Evolutionary conservation across 2,113 vertebrate species (phyloP).

Genomic region (Mobula birostris): DNA sequence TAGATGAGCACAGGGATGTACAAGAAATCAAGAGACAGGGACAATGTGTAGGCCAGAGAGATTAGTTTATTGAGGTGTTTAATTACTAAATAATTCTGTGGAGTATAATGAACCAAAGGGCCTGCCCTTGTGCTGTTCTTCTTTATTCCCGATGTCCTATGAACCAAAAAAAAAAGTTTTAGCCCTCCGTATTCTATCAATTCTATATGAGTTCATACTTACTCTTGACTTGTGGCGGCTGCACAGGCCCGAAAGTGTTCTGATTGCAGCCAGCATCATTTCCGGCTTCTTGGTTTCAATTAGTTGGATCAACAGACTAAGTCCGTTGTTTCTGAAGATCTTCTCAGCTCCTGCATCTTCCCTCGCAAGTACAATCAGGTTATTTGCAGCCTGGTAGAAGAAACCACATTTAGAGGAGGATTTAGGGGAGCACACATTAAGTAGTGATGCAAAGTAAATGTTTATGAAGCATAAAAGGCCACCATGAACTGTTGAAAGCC

Average conservation of each 20-base stretch:
- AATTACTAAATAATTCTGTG: too few species aligned
- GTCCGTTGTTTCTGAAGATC: slow-evolving; percentile 90
- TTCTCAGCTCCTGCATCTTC: slow-evolving; percentile 86
- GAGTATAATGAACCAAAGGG: too few species aligned
- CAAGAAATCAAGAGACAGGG: too few species aligned
- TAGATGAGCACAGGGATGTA: too few species aligned
- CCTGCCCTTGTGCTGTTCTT: too few species aligned
- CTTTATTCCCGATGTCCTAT: too few species aligned
- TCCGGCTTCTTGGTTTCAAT: slow-evolving; percentile 75
- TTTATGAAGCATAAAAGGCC: background rate
- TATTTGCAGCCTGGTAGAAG: slow-evolving; percentile 78
- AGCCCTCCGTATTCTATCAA: background rate
- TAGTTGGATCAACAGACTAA: slow-evolving; percentile 74
- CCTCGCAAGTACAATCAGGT: slow-evolving; percentile 83
- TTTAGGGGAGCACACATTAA: background rate
- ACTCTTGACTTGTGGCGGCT: slow-evolving; percentile 83
- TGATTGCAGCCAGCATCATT: slow-evolving; percentile 77
- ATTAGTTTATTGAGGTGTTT: too few species aligned
- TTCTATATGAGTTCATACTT: slow-evolving; percentile 41
- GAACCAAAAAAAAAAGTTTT: too few species aligned
- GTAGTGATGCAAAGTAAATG: background rate
- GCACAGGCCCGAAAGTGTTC: slow-evolving; percentile 86
- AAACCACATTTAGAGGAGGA: background rate
- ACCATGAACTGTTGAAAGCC: too few species aligned
- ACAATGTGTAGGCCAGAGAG: too few species aligned